Evolutionary conservation across 2,888 invertebrate genomes (phyloP), one percentile per base, ranked within the genome.

Genomic region (Agonopterix heracliana): DNA sequence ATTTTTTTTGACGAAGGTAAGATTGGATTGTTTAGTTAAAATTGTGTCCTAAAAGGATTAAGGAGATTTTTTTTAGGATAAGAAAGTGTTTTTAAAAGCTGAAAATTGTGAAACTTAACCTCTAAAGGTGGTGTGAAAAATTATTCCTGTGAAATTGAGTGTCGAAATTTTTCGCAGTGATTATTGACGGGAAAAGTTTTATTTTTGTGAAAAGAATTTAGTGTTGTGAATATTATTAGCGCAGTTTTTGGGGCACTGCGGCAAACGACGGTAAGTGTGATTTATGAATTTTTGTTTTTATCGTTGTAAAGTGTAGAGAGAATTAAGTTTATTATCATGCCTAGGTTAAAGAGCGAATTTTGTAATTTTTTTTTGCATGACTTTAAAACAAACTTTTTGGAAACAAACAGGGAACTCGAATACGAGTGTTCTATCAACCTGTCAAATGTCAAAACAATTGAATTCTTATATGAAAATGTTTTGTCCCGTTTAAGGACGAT

Each of bases 171-270:
- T 42, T 42, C 9, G 11, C n/a, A 46, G 43, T 45, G 26, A 46
- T 42, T 51, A 46, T 48, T 47, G 46, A 17, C 40, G 35, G 47
- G 13, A 47, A 10, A 38, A 36, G 36, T 34, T 41, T 38, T 51
- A 45, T 45, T 11, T 2, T 17, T 10, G 42, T 38, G 26, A 13
- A 38, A 26, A 44, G 47, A 47, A 44, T 36, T 26, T 9, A 34
- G 50, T 51, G 50, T 41, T 38, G 46, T 41, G 42, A 34, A 44
- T 45, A 47, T 51, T 47, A 48, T 51, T 47, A 48, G 41, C 45
- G 51, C 51, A 51, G 34, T 38, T 43, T 46, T 8, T 14, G 14
- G 47, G 45, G 5, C 51, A 48, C 48, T 51, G 48, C 51, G 46
- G 42, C 48, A 51, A 13, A 51, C 13, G 36, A 40, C 38, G 48